Percentiles rank a stretch among this genome's conserved stretches.
These are phyloP conservation scores for Mayetiola destructor DNA, from an alignment of 2,888 invertebrate genomes.

Conservation along the genomic window DNA sequence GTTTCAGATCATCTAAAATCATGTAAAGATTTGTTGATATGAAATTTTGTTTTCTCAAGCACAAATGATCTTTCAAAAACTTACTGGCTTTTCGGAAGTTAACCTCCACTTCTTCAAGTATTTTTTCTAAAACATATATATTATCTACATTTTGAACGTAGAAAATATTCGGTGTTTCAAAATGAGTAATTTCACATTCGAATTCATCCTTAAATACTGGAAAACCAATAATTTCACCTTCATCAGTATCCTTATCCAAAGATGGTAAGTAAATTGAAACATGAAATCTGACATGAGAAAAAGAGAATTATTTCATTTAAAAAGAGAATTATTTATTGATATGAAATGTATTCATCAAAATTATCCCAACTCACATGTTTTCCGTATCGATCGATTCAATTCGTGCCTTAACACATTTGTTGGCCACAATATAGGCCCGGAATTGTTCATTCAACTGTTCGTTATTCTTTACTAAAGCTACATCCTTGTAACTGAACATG, in stretches of 20 bases:
- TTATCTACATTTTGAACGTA: slow-evolving; percentile 46
- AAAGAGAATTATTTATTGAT: no score
- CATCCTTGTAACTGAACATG: slow-evolving; percentile 31
- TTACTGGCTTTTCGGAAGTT: no score
- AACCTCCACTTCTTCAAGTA: no score
- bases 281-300: no score
- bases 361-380: slow-evolving; percentile 30
- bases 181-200: slow-evolving; percentile 44
- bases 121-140: no score
- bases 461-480: slow-evolving; percentile 30
- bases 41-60: no score
- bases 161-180: slow-evolving; percentile 43
- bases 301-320: not conserved
- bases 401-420: slow-evolving; percentile 30
- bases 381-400: slow-evolving; percentile 31
- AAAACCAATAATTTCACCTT: slow-evolving; percentile 42
- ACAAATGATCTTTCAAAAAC: no score
- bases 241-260: slow-evolving; percentile 26
- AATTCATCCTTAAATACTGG: slow-evolving; percentile 47
- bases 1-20: no score
- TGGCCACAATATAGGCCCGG: slow-evolving; percentile 35
- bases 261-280: not conserved
- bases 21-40: no score
- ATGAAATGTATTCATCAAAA: no score
- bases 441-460: slow-evolving; percentile 36